Percentiles rank a stretch among this genome's conserved stretches.
These are phyloP conservation scores for Falco cherrug DNA, from an alignment of 2,797 vertebrate species.

Conservation along the genomic window DNA sequence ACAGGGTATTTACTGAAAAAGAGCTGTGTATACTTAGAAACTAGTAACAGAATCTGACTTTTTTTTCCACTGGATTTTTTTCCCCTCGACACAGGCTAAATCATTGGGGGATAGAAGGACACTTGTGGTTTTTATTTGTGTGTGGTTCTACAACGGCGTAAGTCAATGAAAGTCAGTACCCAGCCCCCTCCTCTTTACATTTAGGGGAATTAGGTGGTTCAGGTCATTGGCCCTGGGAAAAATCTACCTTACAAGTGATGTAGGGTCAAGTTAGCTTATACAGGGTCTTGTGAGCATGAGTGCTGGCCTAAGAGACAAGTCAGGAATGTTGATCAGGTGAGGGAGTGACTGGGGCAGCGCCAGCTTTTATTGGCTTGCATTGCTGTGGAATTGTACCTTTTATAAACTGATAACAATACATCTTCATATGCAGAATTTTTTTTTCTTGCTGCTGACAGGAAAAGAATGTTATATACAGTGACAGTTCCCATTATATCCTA, in stretches of 20 bases:
- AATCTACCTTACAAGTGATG: neutral
- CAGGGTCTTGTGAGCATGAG: neutral
- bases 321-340: neutral
- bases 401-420: neutral
- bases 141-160: neutral
- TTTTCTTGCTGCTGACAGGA: neutral
- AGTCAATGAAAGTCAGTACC: neutral
- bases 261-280: neutral
- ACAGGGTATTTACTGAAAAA: neutral
- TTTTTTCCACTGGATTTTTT: neutral
- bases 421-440: neutral
- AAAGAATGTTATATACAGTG: neutral
- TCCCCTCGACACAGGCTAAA: rapidly evolving
- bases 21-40: neutral
- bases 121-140: neutral
- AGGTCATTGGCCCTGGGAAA: neutral
- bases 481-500: neutral
- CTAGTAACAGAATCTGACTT: neutral
- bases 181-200: neutral
- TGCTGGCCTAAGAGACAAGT: neutral
- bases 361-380: neutral
- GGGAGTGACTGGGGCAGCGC: too few relatives aligned
- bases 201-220: neutral
- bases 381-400: neutral
- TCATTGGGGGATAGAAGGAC: neutral